A percentile compares a stretch with the other conserved stretches of the same genome.
Evolutionary conservation across 2,113 vertebrate species (phyloP).

Genomic region (Panurus biarmicus): DNA sequence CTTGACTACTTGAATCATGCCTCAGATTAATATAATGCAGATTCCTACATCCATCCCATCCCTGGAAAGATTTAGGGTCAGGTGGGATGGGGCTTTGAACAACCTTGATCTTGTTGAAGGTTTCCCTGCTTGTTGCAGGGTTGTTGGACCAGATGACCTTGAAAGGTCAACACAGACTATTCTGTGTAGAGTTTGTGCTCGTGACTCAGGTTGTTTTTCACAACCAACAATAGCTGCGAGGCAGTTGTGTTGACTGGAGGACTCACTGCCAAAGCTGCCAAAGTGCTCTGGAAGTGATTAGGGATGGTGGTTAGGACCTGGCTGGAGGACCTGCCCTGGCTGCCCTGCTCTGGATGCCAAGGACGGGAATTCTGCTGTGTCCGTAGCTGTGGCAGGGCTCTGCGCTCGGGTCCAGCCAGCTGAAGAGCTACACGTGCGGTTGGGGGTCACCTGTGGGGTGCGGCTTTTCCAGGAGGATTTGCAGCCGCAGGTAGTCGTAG

Average conservation of each 20-base stretch:
- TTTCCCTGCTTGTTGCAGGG: background rate
- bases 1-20: background rate
- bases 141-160: background rate
- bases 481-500: background rate
- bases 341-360: background rate
- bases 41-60: background rate
- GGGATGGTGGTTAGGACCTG: background rate
- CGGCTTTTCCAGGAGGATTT: background rate
- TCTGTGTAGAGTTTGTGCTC: background rate
- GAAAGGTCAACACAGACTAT: background rate
- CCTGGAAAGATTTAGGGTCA: background rate
- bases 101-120: background rate
- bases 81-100: background rate
- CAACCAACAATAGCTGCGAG: background rate
- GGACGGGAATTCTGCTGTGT: background rate
- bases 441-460: background rate
- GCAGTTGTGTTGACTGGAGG: background rate
- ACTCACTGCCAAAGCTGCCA: background rate
- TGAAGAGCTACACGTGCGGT: accelerated
- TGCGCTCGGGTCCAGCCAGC: background rate
- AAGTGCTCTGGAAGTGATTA: background rate
- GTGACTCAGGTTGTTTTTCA: background rate
- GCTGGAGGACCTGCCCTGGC: background rate
- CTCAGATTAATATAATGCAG: background rate
- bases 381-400: background rate